Evolutionary conservation across 1,140 invertebrate species (phyloP), one percentile per base, ranked within the genome.

Genomic region (Drosophila pachea): DNA sequence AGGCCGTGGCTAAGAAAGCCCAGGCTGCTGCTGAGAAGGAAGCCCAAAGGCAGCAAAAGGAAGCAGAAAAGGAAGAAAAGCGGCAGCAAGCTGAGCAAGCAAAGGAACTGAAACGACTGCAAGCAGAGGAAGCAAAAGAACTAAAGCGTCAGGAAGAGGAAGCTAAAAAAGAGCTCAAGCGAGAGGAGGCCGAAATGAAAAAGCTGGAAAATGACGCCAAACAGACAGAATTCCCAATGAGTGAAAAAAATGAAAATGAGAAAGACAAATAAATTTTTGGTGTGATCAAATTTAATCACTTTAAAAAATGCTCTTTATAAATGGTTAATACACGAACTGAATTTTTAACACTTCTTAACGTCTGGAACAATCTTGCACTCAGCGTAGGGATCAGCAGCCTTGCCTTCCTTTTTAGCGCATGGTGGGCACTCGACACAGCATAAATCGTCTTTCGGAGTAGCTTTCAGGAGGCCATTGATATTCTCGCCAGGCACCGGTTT

Each of bases 401-500:
- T 68, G 14, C 54, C 49, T 45, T 76, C 70, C 62, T 86, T 86
- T 16, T 74, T 76, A 50, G 87, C 74, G 55, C 88, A 76, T 0
- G 88, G 78, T 7, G 89, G 89, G 38, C 89, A 89, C 62, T 89
- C 88, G 16, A 87, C 73, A 49, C 88, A 87, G 40, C 71, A 79
- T 22, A 89, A 62, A 66, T 88, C 76, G 53, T 88, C 77, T 45
- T 88, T 89, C 3, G 77, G 65, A 4, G 87, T 83, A 38, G 70
- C 76, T 16, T 86, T 74, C 2, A 87, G 60, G 1, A 89, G 54
- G 0, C 81, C 72, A 35, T 75, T 69, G 5, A 89, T 89, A 36
- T 89, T 88, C 61, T 89, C 89, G 9, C 63, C 66, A 7, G 55
- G 62, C 2, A 45, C 33, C 0, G 49, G 5, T 16, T 73, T 76